A percentile compares a stretch with the other conserved stretches of the same genome.
phyloP scores from a whole-genome alignment of 2,113 vertebrate species.

The Myrmophylax atrothorax region DNA sequence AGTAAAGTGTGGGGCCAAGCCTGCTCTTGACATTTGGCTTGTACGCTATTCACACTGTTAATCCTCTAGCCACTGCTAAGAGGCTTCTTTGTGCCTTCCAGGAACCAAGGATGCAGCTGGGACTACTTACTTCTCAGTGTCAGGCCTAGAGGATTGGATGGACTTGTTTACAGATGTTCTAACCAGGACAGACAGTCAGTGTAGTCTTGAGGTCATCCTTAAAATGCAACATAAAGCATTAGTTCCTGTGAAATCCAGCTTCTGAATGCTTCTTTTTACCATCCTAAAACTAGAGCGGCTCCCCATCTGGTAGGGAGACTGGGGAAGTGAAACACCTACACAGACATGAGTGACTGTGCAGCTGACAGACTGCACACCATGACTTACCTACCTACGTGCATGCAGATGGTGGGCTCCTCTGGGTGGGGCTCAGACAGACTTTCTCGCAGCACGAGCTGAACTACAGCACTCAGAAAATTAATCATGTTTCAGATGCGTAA shows the following conservation, averaged over 20 bases:
- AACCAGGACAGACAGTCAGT: neutral
- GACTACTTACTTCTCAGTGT: neutral
- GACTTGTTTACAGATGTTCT: neutral
- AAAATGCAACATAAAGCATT: neutral
- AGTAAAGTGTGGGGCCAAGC: neutral
- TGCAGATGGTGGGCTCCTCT: neutral
- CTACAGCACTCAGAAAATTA: neutral
- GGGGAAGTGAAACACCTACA: neutral
- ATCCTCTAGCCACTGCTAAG: neutral
- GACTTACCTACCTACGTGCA: neutral
- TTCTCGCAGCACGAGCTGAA: neutral
- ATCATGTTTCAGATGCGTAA: neutral
- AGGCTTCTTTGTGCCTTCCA: neutral
- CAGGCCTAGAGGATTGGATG: neutral
- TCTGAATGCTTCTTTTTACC: neutral
- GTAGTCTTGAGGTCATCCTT: neutral
- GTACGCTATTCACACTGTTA: neutral
- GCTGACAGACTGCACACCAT: neutral
- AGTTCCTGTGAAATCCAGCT: neutral
- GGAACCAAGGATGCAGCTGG: neutral
- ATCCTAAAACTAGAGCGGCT: neutral
- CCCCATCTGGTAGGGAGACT: neutral
- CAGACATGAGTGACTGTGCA: neutral
- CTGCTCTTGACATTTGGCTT: neutral
- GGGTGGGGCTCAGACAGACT: neutral